Percentiles rank a stretch among this genome's conserved stretches.
Evolutionary conservation across 2,888 invertebrate genomes (phyloP).

Genomic region (Pachydiplax longipennis): DNA sequence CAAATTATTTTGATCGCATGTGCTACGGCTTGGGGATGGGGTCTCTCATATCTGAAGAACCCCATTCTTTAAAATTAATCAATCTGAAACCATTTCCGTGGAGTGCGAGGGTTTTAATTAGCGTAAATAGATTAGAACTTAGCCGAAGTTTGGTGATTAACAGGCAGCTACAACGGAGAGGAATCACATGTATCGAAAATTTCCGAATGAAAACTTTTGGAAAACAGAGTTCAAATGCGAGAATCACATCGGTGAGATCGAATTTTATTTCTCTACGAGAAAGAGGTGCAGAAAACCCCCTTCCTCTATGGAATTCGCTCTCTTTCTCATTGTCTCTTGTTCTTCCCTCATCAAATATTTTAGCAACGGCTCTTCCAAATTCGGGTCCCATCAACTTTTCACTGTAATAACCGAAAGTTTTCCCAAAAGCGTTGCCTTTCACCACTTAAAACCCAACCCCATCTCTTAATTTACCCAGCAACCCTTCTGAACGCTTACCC

Average conservation of each 20-base stretch:
- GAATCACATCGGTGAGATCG: background rate
- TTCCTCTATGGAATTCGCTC: background rate
- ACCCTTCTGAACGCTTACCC: background rate
- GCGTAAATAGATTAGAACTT: no score
- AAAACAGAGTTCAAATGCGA: no score
- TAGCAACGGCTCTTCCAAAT: background rate
- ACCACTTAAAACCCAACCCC: slow-evolving; percentile 1
- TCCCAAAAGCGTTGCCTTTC: slow-evolving; percentile 1
- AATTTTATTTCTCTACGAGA: background rate
- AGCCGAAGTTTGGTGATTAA: no score
- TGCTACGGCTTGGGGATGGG: background rate
- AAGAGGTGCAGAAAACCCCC: background rate
- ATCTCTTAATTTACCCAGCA: background rate
- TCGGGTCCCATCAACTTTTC: background rate
- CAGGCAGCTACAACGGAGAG: no score
- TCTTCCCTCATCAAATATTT: background rate
- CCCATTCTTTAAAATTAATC: background rate
- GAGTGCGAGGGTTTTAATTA: no score
- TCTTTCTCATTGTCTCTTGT: background rate
- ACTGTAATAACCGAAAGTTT: background rate
- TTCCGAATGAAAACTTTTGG: no score
- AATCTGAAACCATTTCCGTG: no score
- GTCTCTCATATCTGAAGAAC: background rate
- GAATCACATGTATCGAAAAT: no score
- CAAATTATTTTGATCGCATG: background rate